Evolutionary conservation across 2,113 vertebrate species (phyloP), one percentile per base, ranked within the genome.

Genomic region (Brachyhypopomus gauderio): DNA sequence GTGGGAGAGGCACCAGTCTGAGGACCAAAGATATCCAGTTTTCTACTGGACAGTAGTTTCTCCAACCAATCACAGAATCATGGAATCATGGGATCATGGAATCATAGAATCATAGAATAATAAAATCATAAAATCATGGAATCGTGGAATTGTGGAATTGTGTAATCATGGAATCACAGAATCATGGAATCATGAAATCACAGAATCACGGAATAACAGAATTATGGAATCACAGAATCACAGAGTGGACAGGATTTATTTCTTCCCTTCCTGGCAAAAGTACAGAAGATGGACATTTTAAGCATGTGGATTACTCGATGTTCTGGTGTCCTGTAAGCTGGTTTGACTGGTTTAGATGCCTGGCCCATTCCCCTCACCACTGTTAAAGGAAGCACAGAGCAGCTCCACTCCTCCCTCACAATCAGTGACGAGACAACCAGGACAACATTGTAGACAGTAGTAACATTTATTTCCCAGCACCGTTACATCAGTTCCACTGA

Each of bases 311-410:
- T 72, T 55, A 76, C 72, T 30, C 22, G 78, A 59, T 63, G 38
- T 12, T 52, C 23, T 34, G 25, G 27, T 45, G 36, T 74, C 59
- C 55, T 63, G 38, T 76, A 82, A 56, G 58, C 9, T 45, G 20
- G 30, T 58, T 63, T 74, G 85, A 87, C 83, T 83, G 75, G 67
- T 83, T 84, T 85, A 80, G 80, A 89, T 88, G 84, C 34, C 25
- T 14, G 38, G 52, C 5, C 19, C 74, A 9, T 16, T 45, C 63
- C 45, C 23, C 22, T 9, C 36, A 17, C 30, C 22, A 36, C 2
- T 38, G 34, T n/a, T 36, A 12, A 76, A 30, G 30, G 59, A 20
- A 64, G 74, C 16, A 11, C 56, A 58, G 16, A 58, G 11, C 14
- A 58, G 16, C 14, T 1, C 3, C 3, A 4, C 56, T 16, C 56